Conservation (phyloP, 2,113 vertebrate species). For the Sakesphorus luctuosus region DNA sequence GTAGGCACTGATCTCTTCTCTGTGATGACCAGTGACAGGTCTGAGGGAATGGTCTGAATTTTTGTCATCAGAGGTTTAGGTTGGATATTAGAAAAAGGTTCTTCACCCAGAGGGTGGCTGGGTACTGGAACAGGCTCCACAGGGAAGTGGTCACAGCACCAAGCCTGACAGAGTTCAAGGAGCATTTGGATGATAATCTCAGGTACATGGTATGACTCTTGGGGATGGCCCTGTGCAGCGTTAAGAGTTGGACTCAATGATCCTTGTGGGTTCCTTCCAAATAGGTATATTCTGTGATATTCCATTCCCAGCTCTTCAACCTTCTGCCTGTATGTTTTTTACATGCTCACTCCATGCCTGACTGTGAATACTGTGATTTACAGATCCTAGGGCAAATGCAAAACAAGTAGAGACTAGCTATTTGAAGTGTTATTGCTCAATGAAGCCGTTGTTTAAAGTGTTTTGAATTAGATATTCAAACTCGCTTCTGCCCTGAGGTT, state of each 20-base stretch:
- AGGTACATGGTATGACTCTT: neutral
- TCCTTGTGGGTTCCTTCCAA: neutral
- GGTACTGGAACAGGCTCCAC: neutral
- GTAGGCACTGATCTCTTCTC: neutral
- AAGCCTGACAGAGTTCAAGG: neutral
- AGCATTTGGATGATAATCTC: neutral
- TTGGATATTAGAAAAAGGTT: neutral
- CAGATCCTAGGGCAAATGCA: conserved; percentile 55
- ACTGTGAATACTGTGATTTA: conserved; percentile 41
- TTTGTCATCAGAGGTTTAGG: neutral
- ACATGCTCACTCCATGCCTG: conserved; percentile 25
- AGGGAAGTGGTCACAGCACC: neutral
- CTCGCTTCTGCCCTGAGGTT: conserved; percentile 40
- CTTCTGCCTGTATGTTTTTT: conserved; percentile 28
- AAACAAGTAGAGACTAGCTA: conserved; percentile 75
- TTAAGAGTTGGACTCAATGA: neutral
- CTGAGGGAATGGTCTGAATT: neutral
- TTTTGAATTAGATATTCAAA: conserved; percentile 61
- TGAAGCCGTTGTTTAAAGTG: conserved; percentile 41
- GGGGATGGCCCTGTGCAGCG: neutral
- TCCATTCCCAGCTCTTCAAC: neutral
- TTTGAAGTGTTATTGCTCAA: conserved; percentile 11
- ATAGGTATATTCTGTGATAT: neutral
- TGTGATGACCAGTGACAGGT: neutral
- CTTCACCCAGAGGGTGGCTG: neutral